phyloP scores from a whole-genome alignment of 2,113 vertebrate species.

The Phalacrocorax carbo region DNA sequence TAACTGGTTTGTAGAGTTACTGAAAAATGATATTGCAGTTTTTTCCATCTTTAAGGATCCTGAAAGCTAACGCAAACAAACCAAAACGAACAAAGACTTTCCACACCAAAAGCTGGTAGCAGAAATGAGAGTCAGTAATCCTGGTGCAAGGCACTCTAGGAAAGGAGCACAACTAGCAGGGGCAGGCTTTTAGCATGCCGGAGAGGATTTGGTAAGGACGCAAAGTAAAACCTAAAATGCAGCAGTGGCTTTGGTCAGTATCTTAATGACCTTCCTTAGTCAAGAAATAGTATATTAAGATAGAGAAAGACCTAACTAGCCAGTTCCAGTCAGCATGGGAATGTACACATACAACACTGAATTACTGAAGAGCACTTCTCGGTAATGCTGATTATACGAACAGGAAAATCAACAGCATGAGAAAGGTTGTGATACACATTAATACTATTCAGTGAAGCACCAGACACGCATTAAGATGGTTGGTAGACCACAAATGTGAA shows the following conservation, averaged over 20 bases:
- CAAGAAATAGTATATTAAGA: not conserved
- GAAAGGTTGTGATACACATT: slow-evolving; percentile 40
- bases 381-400: not conserved
- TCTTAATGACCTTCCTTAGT: not conserved
- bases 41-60: not conserved
- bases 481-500: slow-evolving; percentile 58
- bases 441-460: slow-evolving; percentile 15
- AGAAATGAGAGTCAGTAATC: not conserved
- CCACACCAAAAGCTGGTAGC: not conserved
- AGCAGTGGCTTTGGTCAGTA: not conserved
- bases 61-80: not conserved
- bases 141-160: not conserved
- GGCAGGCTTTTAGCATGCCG: not conserved
- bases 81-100: not conserved
- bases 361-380: not conserved
- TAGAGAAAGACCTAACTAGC: not conserved
- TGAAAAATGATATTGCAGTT: not conserved
- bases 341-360: not conserved
- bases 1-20: not conserved
- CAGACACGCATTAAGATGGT: slow-evolving; percentile 22
- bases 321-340: not conserved
- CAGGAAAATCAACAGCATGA: not conserved
- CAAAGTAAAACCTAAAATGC: not conserved
- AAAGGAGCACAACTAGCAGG: not conserved
- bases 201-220: not conserved